Percentiles rank a stretch among this genome's conserved stretches.
phyloP scores from a whole-genome alignment of 2,888 invertebrate species.

The Entomobrya proxima region DNA sequence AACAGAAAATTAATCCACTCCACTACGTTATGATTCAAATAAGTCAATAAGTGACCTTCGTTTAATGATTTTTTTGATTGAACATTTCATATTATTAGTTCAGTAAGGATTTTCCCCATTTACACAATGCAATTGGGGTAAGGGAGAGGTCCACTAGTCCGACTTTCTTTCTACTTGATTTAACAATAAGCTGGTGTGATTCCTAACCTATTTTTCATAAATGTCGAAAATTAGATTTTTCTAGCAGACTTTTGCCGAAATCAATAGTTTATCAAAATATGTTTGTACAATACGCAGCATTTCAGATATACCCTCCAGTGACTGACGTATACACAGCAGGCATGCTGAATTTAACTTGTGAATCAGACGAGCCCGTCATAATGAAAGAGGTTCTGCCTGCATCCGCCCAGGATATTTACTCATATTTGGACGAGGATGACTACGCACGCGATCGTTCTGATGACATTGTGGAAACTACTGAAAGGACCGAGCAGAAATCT shows the following conservation, averaged over 20 bases:
- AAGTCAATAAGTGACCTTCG: no score
- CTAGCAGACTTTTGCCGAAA: no score
- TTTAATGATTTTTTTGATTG: no score
- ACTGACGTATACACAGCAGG: slow-evolving; percentile 62
- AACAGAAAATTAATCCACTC: neutral
- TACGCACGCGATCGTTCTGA: slow-evolving; percentile 54
- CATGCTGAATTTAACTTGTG: slow-evolving; percentile 68
- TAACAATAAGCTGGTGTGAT: no score
- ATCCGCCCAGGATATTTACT: slow-evolving; percentile 48
- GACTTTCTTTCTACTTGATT: no score
- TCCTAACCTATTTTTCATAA: no score
- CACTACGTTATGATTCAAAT: no score
- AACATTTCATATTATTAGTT: no score
- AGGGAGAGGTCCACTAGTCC: no score
- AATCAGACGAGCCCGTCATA: slow-evolving; percentile 67
- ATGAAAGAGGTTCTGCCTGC: slow-evolving; percentile 63
- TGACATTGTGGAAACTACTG: slow-evolving; percentile 66
- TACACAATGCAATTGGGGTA: no score
- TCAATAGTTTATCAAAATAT: neutral
- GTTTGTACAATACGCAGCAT: slow-evolving; percentile 42
- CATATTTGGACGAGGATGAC: slow-evolving; percentile 61
- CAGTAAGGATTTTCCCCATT: no score
- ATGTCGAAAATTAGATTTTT: no score
- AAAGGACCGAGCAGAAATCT: slow-evolving; percentile 61
- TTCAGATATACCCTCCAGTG: slow-evolving; percentile 59